A percentile compares a stretch with the other conserved stretches of the same genome.
These are phyloP conservation scores for Myocastor coypus DNA, from an alignment of 2,113 vertebrate species.

Conservation along the genomic window DNA sequence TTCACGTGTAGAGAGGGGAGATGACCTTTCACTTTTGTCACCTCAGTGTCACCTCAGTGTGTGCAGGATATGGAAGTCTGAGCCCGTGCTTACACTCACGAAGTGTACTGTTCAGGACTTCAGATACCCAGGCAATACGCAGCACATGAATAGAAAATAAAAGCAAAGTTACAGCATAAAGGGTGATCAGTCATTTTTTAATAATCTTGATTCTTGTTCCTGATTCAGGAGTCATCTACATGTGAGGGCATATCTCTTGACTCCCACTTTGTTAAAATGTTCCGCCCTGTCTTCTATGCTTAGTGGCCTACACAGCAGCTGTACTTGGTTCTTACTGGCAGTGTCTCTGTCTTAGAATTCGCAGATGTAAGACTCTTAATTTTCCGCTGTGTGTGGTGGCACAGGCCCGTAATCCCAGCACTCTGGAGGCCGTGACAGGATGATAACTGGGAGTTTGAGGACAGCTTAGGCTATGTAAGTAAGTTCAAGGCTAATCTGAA, in stretches of 20 bases:
- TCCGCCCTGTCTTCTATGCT: not conserved
- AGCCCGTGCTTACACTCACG: not conserved
- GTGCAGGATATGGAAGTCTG: not conserved
- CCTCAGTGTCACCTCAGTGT: conserved; percentile 4
- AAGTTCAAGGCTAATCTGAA: not conserved
- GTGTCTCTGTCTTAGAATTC: not conserved
- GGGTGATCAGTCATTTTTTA: not conserved
- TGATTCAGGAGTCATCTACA: not conserved
- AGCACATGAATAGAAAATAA: not conserved
- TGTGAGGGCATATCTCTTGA: not conserved
- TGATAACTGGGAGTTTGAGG: not conserved
- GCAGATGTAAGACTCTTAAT: not conserved
- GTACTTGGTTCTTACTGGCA: not conserved
- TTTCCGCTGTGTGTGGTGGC: not conserved
- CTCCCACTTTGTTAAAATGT: not conserved
- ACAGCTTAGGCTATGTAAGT: no score
- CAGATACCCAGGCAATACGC: not conserved
- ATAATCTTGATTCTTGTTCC: not conserved
- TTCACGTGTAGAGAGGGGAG: not conserved
- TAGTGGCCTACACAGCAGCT: not conserved
- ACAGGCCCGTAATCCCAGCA: not conserved
- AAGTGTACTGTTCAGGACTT: not conserved
- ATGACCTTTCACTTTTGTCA: not conserved
- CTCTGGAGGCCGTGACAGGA: not conserved
- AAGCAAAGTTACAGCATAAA: not conserved